These are phyloP conservation scores for Ariopsis seemanni DNA, from an alignment of 2,113 vertebrate genomes.

Conservation along the genomic window DNA sequence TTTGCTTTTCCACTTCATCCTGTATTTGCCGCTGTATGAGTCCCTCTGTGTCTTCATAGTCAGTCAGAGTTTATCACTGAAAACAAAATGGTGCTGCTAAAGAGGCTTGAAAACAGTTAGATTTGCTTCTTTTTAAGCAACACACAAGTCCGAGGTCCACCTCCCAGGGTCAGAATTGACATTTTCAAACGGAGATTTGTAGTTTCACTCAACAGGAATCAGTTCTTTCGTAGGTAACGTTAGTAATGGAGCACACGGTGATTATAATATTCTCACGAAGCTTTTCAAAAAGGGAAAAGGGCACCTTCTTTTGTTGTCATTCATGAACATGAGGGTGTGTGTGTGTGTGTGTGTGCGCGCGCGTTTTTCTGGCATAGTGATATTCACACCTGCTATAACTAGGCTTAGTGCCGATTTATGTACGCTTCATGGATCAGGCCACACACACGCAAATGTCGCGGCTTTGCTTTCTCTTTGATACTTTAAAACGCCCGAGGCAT, in stretches of 20 bases:
- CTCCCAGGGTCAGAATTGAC: too few species aligned
- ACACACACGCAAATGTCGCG: not conserved
- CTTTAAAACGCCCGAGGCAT: not conserved
- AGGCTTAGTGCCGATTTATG: slow-evolving; percentile 2
- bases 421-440: not conserved
- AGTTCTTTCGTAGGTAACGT: too few species aligned
- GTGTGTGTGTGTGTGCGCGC: not conserved
- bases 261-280: not conserved
- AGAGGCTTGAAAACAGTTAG: not conserved
- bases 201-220: too few species aligned
- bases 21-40: too few species aligned
- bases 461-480: not conserved
- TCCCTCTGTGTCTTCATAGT: not conserved
- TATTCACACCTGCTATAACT: not conserved
- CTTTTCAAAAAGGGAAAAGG: not conserved
- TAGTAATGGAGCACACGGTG: too few species aligned
- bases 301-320: not conserved
- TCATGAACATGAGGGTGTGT: not conserved
- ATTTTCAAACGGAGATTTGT: too few species aligned
- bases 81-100: too few species aligned
- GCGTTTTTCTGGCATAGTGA: not conserved
- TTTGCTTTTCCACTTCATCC: not conserved
- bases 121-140: not conserved
- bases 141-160: too few species aligned
- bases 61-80: not conserved